Percentiles rank a stretch among this genome's conserved stretches.
Conservation (phyloP, 53 echinoderm and acorn worm genomes). For the Henricia sp. region DNA sequence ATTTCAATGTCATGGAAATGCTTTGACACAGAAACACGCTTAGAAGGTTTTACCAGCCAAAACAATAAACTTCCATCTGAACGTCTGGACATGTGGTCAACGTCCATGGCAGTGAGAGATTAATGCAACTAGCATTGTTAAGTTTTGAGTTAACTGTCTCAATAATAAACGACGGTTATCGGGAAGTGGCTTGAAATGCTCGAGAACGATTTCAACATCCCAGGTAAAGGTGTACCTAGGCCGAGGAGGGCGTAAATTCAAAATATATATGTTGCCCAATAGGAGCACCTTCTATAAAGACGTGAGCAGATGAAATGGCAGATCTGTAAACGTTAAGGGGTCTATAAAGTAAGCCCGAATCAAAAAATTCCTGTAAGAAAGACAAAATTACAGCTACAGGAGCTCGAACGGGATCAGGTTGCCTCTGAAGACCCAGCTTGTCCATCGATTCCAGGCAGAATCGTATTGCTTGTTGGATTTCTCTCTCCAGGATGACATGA, state of each 20-base stretch:
- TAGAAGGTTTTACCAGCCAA: not conserved
- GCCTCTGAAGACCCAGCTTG: too few species aligned
- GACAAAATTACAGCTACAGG: too few species aligned
- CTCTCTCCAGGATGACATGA: too few species aligned
- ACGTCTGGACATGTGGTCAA: not conserved
- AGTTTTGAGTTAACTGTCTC: not conserved
- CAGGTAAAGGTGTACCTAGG: constrained; percentile 6
- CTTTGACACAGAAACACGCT: not conserved
- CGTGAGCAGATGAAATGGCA: too few species aligned
- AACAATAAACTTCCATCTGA: not conserved
- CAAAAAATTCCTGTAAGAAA: too few species aligned
- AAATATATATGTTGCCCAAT: too few species aligned
- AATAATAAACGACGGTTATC: not conserved
- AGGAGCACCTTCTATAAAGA: too few species aligned
- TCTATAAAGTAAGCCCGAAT: too few species aligned
- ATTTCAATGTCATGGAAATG: constrained; percentile 6
- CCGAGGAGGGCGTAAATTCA: not conserved
- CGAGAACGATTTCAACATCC: not conserved
- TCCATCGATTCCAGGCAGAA: too few species aligned
- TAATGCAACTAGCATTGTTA: not conserved
- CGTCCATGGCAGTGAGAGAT: not conserved
- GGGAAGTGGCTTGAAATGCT: not conserved
- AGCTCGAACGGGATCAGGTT: too few species aligned
- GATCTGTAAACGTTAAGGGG: too few species aligned
- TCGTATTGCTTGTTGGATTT: too few species aligned